Evolutionary conservation across 1,140 invertebrate species (phyloP), one percentile per base, ranked within the genome.

Genomic region (Condylostylus longicornis): DNA sequence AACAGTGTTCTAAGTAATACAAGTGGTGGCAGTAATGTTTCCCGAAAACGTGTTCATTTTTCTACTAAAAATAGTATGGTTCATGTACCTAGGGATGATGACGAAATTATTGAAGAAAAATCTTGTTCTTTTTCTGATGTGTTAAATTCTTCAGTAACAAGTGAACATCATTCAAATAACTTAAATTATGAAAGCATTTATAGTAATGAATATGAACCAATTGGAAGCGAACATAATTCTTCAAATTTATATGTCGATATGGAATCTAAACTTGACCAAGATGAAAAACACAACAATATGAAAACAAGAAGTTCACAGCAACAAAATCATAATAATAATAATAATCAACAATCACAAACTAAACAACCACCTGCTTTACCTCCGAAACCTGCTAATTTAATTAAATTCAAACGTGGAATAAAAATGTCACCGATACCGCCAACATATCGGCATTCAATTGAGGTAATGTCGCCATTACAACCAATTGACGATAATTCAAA

Each of bases 341-440:
- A n/a, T n/a, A n/a, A n/a, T n/a, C n/a, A n/a, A n/a, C 23, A 27
- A 14, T 14, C 15, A 14, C 17, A 44, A 37, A 17, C 13, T 30
- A 41, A 44, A 35, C 53, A 50, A 7, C 70, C 72, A 0, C 73
- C 74, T 7, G 70, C 68, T 4, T 43, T 76, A 14, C 73, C 73
- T 3, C 74, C 73, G 0, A 77, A 77, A 48, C 74, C 74, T 9
- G 58, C 64, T 32, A 75, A 62, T 65, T 61, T 64, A 41, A 51
- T 52, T 45, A 58, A 58, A 31, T 57, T 60, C 15, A 49, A 48
- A 8, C 58, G 55, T 22, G 53, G 49, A 2, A 34, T 54, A 13
- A 17, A 28, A 36, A 41, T 41, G 9, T 4, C 23, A 17, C 12
- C 27, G 12, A n/a, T n/a, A n/a, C n/a, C n/a, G n/a, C n/a, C n/a